Evolutionary conservation across 2,113 vertebrate species (phyloP).

Genomic region (Notiomystis cincta): DNA sequence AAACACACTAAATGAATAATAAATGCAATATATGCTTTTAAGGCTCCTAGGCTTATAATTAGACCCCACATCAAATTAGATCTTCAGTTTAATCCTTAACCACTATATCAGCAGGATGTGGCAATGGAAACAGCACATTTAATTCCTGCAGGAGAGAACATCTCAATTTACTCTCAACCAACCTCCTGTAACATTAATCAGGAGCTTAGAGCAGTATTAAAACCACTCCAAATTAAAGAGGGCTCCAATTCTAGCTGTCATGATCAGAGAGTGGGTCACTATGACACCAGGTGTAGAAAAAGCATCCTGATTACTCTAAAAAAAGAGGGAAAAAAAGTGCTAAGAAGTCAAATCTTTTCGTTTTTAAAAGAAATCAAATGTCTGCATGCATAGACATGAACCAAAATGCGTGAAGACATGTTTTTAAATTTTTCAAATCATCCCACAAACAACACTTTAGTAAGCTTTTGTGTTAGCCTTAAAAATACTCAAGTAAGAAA

Average conservation of each 20-base stretch:
- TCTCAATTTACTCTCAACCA: slow-evolving; percentile 23
- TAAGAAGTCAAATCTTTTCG: background rate
- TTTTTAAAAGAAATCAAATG: background rate
- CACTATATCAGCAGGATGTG: slow-evolving; percentile 16
- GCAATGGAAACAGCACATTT: slow-evolving; percentile 19
- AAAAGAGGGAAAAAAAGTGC: background rate
- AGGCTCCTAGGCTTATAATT: background rate
- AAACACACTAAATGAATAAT: background rate
- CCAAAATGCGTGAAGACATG: background rate
- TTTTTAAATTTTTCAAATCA: background rate
- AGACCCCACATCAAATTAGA: background rate
- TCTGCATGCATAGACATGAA: background rate
- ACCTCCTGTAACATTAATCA: slow-evolving; percentile 9
- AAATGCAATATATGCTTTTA: background rate
- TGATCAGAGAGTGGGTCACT: background rate
- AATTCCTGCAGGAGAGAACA: background rate
- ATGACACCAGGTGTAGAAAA: background rate
- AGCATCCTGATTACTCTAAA: background rate
- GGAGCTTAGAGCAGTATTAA: slow-evolving; percentile 2
- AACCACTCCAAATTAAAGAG: background rate
- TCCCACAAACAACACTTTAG: background rate
- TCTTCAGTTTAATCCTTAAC: background rate
- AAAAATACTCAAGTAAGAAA: background rate
- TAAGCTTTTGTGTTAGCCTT: background rate
- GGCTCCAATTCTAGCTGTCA: background rate